Base-by-base conservation (phyloP, 2,888 invertebrate species). In the Thymelicus acteon region DNA sequence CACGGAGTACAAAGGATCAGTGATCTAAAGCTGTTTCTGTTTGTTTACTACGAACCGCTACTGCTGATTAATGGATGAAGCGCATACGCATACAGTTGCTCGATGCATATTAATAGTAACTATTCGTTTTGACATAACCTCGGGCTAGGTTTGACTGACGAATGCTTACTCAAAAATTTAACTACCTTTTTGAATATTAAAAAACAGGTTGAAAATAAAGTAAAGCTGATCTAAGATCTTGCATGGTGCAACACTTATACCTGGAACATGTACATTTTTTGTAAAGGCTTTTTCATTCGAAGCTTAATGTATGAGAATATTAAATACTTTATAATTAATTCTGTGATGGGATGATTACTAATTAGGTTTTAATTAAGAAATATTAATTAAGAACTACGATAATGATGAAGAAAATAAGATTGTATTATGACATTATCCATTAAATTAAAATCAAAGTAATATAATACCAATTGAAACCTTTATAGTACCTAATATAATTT, bases 21-120 rank as follows among this genome's bases (percentile, higher is more conserved):
- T 74, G 76, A 79, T 77, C 76, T 78, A 75, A 75, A 75, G 73
- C 76, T 76, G 78, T 77, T 80, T 78, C 79, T 79, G 78, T 83
- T 83, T 83, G 80, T 85, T 72, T 83, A 83, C 80, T 79, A 80
- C 75, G 78, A 77, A 80, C 79, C 78, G 85, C 86, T 87, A 86
- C 86, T 86, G 83, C 84, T 87, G 87, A 81, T 83, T 89, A 86
- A 89, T 78, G 78, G 79, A 81, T 80, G 77, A 75, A 83, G 77
- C 68, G 60, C 54, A 63, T 52, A 69, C 65, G 72, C 67, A 72
- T 67, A 66, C 66, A 31, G 81, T 77, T 79, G 64, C 78, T 77
- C 78, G 80, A 78, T 83, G 85, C 82, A 87, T 89, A 85, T 86
- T 87, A 87, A 88, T 87, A 86, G 83, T 73, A 75, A 39, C 60